Evolutionary conservation across 2,113 vertebrate species (phyloP).

Genomic region (Electrona antarctica): DNA sequence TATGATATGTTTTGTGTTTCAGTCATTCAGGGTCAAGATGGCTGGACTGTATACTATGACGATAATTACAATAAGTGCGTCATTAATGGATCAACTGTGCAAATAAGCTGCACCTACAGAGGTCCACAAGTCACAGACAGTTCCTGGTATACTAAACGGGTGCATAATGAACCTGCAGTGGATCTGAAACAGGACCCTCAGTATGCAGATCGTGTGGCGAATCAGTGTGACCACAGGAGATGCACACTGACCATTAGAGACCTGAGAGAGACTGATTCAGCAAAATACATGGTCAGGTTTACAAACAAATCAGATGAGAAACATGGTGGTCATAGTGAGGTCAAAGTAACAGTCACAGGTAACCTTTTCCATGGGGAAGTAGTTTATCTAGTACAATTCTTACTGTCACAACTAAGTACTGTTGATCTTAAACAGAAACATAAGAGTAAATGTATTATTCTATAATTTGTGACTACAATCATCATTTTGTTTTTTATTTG

Average conservation of each 20-base stretch:
- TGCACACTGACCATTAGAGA: slow-evolving; percentile 3
- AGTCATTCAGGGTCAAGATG: background rate
- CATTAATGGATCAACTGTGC: background rate
- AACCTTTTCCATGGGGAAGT: background rate
- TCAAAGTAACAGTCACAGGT: slow-evolving; percentile 8
- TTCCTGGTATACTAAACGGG: background rate
- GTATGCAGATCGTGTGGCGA: slow-evolving; percentile 10
- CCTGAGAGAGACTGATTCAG: slow-evolving; percentile 2
- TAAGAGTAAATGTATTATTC: too few species aligned
- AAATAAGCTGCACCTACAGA: background rate
- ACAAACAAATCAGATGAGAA: background rate
- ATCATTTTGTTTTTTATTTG: too few species aligned
- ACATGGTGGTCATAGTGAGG: background rate
- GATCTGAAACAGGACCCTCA: background rate
- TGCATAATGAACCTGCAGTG: background rate
- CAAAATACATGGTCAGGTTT: slow-evolving; percentile 9
- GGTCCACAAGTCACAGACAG: background rate
- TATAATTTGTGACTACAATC: too few species aligned
- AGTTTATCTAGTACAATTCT: background rate
- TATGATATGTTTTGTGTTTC: background rate
- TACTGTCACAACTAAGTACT: background rate
- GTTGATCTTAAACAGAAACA: background rate
- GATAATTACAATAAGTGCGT: background rate
- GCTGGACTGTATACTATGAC: background rate
- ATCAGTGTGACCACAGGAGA: background rate